Conservation (phyloP, 2,888 invertebrate species). For the Rotaria magnacalcarata region DNA sequence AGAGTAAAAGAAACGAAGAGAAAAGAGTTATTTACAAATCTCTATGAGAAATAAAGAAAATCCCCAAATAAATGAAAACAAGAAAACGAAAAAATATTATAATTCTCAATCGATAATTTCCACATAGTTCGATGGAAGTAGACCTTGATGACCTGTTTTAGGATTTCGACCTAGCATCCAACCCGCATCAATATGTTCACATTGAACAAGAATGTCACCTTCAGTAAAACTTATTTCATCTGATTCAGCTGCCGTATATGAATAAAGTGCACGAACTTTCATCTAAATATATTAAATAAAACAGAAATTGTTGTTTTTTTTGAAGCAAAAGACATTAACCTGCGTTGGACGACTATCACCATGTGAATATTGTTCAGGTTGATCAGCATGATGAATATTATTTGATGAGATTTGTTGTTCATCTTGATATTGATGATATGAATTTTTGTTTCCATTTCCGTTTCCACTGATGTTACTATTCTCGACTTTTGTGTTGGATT, state of each 20-base stretch:
- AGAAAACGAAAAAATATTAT: neutral
- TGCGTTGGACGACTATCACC: neutral
- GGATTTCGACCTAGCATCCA: constrained; percentile 97
- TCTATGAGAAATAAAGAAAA: constrained; percentile 4
- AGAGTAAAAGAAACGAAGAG: neutral
- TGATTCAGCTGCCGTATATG: constrained; percentile 90
- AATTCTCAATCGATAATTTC: constrained; percentile 59
- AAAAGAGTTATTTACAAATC: constrained; percentile 3
- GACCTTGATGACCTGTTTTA: constrained; percentile 85
- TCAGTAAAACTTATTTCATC: constrained; percentile 72
- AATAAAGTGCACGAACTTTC: constrained; percentile 77
- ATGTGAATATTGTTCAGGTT: neutral
- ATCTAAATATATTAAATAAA: neutral
- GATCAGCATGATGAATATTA: constrained; percentile 19
- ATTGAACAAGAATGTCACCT: constrained; percentile 70
- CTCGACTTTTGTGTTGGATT: neutral
- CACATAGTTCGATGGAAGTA: constrained; percentile 98
- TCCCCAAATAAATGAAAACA: constrained; percentile 22
- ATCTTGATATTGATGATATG: neutral
- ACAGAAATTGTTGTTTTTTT: neutral
- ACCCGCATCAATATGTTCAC: constrained; percentile 87
- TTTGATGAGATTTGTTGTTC: neutral
- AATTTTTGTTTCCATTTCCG: neutral
- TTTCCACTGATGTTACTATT: neutral
- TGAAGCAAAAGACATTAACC: neutral